Conservation (phyloP, 2,888 invertebrate genomes). For the Parasteatoda lunata region DNA sequence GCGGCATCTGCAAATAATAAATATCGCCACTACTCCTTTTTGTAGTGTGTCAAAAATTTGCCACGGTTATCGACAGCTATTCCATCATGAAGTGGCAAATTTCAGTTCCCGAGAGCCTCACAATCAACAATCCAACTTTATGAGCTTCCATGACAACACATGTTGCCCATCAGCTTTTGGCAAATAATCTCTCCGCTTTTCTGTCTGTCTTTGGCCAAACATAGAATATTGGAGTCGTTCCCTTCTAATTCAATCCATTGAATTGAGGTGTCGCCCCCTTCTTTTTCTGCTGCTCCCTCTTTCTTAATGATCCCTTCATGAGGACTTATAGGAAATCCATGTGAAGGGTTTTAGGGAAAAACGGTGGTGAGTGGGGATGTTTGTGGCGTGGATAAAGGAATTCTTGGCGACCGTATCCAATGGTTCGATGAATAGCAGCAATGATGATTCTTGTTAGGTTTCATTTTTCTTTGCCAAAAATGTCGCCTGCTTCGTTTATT, state of each 20-base stretch:
- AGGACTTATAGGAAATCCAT: conserved; percentile 58
- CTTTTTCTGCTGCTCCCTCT: background rate
- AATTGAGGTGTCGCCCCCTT: conserved; percentile 26
- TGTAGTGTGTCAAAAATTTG: no score
- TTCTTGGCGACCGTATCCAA: background rate
- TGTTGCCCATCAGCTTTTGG: conserved; percentile 24
- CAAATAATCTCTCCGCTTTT: conserved; percentile 14
- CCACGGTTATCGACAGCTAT: no score
- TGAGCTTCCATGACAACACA: conserved; percentile 4
- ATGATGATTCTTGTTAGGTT: background rate
- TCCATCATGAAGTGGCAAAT: no score
- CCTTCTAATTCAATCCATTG: conserved; percentile 44
- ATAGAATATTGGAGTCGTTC: conserved; percentile 30
- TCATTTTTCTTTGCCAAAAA: background rate
- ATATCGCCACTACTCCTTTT: no score
- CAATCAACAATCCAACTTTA: no score
- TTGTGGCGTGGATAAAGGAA: conserved; percentile 7
- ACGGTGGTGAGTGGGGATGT: background rate
- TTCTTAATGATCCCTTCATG: conserved; percentile 41
- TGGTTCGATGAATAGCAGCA: background rate
- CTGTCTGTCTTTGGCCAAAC: conserved; percentile 5
- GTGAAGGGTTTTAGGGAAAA: conserved; percentile 42
- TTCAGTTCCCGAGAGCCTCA: no score
- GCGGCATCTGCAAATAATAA: no score
- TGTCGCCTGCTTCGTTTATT: background rate